Percentiles rank a stretch among this genome's conserved stretches.
Conservation (phyloP, 2,797 vertebrate genomes). For the Sparidentex hasta region DNA sequence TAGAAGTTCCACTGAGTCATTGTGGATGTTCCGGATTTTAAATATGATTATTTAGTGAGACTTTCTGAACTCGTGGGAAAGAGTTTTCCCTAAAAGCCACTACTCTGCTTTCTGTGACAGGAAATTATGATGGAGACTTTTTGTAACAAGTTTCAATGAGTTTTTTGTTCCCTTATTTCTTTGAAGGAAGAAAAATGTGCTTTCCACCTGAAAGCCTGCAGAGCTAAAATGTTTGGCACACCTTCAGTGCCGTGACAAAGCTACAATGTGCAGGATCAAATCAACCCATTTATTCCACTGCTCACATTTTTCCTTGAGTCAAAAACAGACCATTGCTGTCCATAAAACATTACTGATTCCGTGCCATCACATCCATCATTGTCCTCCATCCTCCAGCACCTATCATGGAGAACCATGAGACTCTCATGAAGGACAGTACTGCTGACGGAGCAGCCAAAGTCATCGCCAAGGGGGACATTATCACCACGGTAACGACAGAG, state of each 20-base stretch:
- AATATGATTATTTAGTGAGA: neutral
- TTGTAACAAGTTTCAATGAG: conserved; percentile 1
- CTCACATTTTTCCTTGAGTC: conserved; percentile 6
- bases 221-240: conserved; percentile 12
- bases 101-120: neutral
- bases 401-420: conserved; percentile 95
- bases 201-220: conserved; percentile 21
- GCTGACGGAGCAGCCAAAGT: conserved; percentile 89
- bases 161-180: neutral
- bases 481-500: conserved; percentile 94
- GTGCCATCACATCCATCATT: conserved; percentile 18
- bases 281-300: conserved; percentile 5
- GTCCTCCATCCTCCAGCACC: conserved; percentile 83
- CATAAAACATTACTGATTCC: neutral
- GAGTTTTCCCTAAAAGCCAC: neutral
- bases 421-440: conserved; percentile 92
- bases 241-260: neutral
- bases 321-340: neutral
- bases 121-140: neutral
- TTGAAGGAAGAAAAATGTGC: neutral
- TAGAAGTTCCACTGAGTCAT: neutral
- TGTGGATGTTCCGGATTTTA: neutral
- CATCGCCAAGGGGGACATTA: conserved; percentile 92
- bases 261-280: conserved; percentile 15
- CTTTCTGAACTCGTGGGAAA: neutral